phyloP scores from a whole-genome alignment of 2,797 vertebrate genomes.

The Rousettus madagascariensis region DNA sequence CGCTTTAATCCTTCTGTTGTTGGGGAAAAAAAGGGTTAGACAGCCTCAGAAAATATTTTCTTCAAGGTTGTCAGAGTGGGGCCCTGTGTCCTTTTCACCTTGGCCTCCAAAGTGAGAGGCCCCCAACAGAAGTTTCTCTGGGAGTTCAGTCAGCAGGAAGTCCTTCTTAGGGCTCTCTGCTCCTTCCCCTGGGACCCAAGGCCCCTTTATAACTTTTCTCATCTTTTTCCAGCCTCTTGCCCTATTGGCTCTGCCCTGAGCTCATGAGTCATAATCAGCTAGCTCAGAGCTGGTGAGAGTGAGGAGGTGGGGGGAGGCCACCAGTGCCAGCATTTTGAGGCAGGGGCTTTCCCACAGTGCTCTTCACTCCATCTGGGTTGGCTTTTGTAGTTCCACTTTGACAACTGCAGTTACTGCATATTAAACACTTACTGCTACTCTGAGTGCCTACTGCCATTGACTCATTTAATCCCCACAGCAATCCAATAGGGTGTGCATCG shows the following conservation, averaged over 20 bases:
- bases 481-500: rapidly evolving
- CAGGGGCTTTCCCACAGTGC: rapidly evolving
- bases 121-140: not conserved
- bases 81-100: not conserved
- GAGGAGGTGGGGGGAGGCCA: not conserved
- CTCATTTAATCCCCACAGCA: not conserved
- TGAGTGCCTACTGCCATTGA: not conserved
- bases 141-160: not conserved
- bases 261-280: not conserved
- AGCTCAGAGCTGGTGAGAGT: not conserved
- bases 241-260: not conserved
- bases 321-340: rapidly evolving
- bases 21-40: not conserved
- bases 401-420: not conserved
- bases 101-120: not conserved
- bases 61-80: not conserved
- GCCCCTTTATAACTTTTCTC: not conserved
- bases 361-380: not conserved
- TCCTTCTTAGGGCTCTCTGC: not conserved
- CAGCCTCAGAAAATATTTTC: not conserved
- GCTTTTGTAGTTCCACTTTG: not conserved
- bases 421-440: not conserved
- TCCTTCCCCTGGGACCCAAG: not conserved
- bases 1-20: not conserved
- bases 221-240: not conserved